Base-by-base conservation (phyloP, 92 coral and sea anemone genomes). In the Porites lobata region DNA sequence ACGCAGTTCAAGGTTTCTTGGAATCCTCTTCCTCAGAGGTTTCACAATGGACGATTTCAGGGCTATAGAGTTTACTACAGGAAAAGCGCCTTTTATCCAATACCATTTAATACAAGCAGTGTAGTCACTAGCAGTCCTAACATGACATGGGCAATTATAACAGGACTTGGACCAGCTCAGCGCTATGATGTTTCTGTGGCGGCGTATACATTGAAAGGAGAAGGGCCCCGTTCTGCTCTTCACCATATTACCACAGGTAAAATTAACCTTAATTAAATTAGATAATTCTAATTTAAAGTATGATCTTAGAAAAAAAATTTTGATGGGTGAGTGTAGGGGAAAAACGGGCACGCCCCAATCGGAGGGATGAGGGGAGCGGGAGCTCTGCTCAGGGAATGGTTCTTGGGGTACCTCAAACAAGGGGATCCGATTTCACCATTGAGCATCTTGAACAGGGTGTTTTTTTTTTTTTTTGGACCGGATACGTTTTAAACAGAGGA, bases 181-280 rank as follows among this genome's bases (percentile, higher is more conserved):
- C 47, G 64, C 18, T 75, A 22, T 12, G 2, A 75, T 54, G 52
- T 57, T 10, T 75, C 6, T 43, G 19, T 75, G 65, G 21, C 65
- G 9, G 79, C 79, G 13, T 75, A 53, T 14, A 56, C 79, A 3
- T 75, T 64, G 11, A 75, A 54, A 75, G 79, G 79, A 24, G 79
- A 22, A 54, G 79, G 65, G 24, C 79, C 79, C 4, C 66, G n/a
- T 53, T 75, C 65, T 21, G 21, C 11, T n/a, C 10, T 8, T 43
- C 8, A 15, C 50, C 21, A 51, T 19, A 18, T 75, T 21, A 52
- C 50, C 17, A 75, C 79, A 75, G 65, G 79, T 75, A 75, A 54
- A 54, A 8, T 13, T 54, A 38, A 2, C 47, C 47, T 38, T 2
- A 4, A 38, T 38, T 38, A 38, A 38, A 38, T 38, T 1, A 29